phyloP scores from a whole-genome alignment of 2,113 vertebrate genomes.

The Acanthisitta chloris region DNA sequence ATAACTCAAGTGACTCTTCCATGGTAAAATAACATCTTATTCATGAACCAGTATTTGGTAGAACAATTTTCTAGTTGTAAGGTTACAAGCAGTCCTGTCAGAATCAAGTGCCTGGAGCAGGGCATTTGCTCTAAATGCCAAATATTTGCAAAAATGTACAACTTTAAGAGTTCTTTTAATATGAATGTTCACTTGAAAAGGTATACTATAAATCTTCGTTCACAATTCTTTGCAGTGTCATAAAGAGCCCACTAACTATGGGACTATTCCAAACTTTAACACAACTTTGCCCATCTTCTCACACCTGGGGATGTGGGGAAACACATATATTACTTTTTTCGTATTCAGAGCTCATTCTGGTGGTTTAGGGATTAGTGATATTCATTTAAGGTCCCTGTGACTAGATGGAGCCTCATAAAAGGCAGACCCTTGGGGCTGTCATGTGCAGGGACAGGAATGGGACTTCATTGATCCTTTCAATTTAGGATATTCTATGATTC shows the following conservation, averaged over 20 bases:
- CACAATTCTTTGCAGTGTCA: background rate
- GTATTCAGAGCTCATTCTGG: background rate
- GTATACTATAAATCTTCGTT: background rate
- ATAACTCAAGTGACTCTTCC: background rate
- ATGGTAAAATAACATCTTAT: background rate
- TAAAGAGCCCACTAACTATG: background rate
- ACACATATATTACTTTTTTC: fast-evolving
- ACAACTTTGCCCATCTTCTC: background rate
- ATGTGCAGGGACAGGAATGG: background rate
- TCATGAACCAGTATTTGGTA: background rate
- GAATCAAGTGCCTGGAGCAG: fast-evolving
- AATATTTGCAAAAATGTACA: background rate
- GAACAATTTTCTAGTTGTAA: background rate
- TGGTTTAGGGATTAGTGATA: background rate
- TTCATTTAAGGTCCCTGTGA: background rate
- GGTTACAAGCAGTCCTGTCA: background rate
- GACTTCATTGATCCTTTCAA: background rate
- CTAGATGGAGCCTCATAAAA: background rate
- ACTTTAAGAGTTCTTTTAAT: background rate
- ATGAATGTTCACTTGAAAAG: background rate
- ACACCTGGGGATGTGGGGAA: background rate
- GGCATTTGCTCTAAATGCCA: background rate
- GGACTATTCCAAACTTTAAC: background rate
- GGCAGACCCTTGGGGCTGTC: background rate
- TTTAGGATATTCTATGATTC: too few relatives aligned